phyloP scores from a whole-genome alignment of 2,113 vertebrate species.

The Cinclus cinclus region DNA sequence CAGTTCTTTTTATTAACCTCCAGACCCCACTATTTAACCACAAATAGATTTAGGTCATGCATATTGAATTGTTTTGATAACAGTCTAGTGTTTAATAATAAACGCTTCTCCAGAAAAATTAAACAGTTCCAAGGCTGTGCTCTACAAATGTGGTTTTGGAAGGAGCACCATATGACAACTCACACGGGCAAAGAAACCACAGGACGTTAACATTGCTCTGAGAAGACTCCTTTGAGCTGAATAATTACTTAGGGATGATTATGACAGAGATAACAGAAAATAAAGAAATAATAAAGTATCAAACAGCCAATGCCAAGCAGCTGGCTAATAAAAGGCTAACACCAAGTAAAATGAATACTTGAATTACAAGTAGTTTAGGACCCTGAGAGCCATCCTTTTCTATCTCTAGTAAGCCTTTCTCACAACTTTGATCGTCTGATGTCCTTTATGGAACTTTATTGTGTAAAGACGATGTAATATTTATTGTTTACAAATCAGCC shows the following conservation, averaged over 20 bases:
- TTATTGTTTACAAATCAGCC: conserved; percentile 57
- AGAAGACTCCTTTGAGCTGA: background rate
- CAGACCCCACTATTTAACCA: conserved; percentile 61
- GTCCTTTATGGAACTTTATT: conserved; percentile 26
- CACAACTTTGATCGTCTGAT: conserved; percentile 46
- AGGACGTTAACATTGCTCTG: background rate
- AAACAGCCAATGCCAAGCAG: background rate
- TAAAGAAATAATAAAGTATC: background rate
- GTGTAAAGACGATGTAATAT: conserved; percentile 51
- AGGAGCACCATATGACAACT: conserved; percentile 54
- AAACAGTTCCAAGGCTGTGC: conserved; percentile 47
- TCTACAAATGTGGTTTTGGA: conserved; percentile 43
- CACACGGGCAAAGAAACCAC: conserved; percentile 35
- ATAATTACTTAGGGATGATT: background rate
- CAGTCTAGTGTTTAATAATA: conserved; percentile 45
- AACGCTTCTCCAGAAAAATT: conserved; percentile 47
- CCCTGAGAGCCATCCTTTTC: background rate
- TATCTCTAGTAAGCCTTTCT: background rate
- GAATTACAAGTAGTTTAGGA: background rate
- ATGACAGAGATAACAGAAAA: background rate
- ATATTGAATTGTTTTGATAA: conserved; percentile 62
- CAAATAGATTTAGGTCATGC: conserved; percentile 52
- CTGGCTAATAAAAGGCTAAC: background rate
- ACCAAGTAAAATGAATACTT: background rate
- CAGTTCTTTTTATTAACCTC: conserved; percentile 53